Percentiles rank a stretch among this genome's conserved stretches.
Evolutionary conservation across 2,113 vertebrate species (phyloP).

Genomic region (Eulemur rufifrons): DNA sequence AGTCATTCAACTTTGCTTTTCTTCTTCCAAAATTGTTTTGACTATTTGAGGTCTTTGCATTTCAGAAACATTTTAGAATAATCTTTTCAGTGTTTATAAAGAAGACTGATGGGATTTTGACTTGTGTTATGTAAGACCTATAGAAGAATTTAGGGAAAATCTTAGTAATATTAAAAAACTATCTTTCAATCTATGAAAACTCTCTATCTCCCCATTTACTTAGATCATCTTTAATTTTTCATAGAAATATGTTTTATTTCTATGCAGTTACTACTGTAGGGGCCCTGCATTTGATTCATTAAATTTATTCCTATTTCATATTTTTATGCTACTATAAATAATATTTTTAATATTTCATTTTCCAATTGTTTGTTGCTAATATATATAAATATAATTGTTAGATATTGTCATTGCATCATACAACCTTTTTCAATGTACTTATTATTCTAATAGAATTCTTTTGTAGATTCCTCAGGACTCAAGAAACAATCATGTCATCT

Average conservation of each 20-base stretch:
- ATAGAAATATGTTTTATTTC: not conserved
- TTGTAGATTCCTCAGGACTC: not conserved
- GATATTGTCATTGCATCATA: not conserved
- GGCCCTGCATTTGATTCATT: not conserved
- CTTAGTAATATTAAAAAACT: not conserved
- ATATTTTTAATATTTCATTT: not conserved
- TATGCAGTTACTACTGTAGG: not conserved
- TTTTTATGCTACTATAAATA: not conserved
- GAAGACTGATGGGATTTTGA: not conserved
- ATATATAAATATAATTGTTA: not conserved
- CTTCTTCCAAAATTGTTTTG: not conserved
- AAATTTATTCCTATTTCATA: not conserved
- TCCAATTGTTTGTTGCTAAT: not conserved
- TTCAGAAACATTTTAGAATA: not conserved
- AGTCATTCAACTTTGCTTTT: not conserved
- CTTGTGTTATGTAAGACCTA: not conserved
- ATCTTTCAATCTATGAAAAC: not conserved
- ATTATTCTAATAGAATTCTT: not conserved
- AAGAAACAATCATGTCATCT: not conserved
- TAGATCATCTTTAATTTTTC: not conserved
- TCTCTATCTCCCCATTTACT: not conserved
- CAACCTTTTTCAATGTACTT: not conserved
- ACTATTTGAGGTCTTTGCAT: not conserved
- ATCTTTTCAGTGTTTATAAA: not conserved
- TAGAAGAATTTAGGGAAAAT: not conserved